Evolutionary conservation across 1,140 invertebrate genomes (phyloP).

Genomic region (Ceratina australensis): DNA sequence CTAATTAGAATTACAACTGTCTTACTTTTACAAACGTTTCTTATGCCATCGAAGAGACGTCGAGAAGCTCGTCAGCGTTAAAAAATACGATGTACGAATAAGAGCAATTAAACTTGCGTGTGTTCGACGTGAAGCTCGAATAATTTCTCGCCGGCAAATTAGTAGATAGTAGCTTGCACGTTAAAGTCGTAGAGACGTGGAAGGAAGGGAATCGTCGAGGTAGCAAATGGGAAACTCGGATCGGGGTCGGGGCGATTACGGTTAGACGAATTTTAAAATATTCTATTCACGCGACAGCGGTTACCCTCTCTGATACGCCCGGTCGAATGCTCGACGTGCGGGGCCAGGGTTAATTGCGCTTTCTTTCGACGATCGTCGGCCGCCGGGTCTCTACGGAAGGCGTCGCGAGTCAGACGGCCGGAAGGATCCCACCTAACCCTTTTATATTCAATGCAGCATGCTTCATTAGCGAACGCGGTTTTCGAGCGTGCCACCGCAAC

Average conservation of each 20-base stretch:
- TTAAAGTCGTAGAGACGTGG: too few species aligned
- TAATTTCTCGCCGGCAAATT: not conserved
- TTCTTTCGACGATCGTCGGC: conserved; percentile 20
- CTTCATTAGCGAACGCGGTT: conserved; percentile 62
- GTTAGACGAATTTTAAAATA: not conserved
- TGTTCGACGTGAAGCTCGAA: not conserved
- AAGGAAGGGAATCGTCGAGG: not conserved
- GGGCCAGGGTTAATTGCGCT: conserved; percentile 28
- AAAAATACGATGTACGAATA: not conserved
- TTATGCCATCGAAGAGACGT: not conserved
- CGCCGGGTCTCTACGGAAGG: conserved; percentile 8
- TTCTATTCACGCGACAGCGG: conserved; percentile 7
- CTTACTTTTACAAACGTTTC: too few species aligned
- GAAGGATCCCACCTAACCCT: not conserved
- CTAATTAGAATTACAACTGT: too few species aligned
- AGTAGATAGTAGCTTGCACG: too few species aligned
- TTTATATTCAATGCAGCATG: conserved; percentile 63
- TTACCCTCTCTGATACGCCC: not conserved
- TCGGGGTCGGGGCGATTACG: not conserved
- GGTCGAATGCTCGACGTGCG: not conserved
- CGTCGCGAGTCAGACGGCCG: not conserved
- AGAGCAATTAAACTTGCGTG: conserved; percentile 12
- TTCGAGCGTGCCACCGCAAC: conserved; percentile 57
- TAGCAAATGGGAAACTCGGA: not conserved
- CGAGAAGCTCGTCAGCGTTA: too few species aligned